These are phyloP conservation scores for Archivesica marissinica DNA, from an alignment of 1,140 invertebrate species.

Conservation along the genomic window DNA sequence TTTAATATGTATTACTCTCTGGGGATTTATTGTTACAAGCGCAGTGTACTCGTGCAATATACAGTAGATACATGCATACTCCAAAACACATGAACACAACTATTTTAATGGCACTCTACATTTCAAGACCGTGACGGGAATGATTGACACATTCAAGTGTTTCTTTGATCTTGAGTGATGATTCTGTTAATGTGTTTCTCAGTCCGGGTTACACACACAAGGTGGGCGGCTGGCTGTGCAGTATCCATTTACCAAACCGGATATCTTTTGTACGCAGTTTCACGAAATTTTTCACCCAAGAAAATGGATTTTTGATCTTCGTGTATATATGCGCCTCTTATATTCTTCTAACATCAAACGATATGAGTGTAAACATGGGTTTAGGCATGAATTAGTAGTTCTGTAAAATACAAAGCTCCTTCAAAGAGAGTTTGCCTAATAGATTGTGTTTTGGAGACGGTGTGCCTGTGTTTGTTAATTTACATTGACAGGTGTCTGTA, in stretches of 20 bases:
- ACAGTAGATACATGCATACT: constrained; percentile 1
- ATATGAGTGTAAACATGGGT: constrained; percentile 52
- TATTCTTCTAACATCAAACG: constrained; percentile 56
- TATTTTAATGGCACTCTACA: constrained; percentile 19
- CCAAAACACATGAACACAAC: constrained; percentile 3
- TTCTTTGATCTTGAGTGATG: constrained; percentile 62
- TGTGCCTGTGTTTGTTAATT: constrained; percentile 47
- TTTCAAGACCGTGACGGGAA: constrained; percentile 24
- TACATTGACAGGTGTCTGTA: constrained; percentile 34
- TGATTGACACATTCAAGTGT: constrained; percentile 62
- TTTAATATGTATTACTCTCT: no score
- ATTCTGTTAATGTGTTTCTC: constrained; percentile 60
- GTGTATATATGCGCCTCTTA: constrained; percentile 58
- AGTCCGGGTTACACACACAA: constrained; percentile 52
- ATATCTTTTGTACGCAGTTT: constrained; percentile 63
- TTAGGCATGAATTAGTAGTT: constrained; percentile 60
- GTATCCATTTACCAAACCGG: constrained; percentile 44
- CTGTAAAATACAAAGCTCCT: constrained; percentile 58
- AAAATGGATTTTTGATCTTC: constrained; percentile 64
- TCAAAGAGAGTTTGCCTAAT: constrained; percentile 60
- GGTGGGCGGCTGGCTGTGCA: constrained; percentile 42
- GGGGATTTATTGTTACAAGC: no score
- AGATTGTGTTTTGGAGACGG: constrained; percentile 63
- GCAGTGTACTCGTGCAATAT: no score
- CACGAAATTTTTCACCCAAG: constrained; percentile 58